phyloP scores from a whole-genome alignment of 2,888 invertebrate species.

The Malthinus flaveolus region DNA sequence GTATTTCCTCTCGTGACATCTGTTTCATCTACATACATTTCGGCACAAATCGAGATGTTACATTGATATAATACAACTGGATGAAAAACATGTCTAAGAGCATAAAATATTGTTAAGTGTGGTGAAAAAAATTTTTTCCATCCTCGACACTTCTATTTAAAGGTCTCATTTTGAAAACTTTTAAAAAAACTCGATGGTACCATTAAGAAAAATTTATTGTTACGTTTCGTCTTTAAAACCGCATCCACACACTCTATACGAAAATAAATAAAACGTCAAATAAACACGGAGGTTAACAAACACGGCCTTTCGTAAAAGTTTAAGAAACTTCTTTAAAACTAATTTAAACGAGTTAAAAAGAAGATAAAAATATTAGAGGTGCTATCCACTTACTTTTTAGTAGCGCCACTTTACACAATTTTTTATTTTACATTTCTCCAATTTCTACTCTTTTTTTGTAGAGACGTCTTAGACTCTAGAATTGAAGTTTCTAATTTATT shows the following conservation, averaged over 20 bases:
- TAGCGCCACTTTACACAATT: too few relatives aligned
- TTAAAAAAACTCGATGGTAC: not conserved
- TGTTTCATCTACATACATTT: too few relatives aligned
- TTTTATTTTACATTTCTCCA: too few relatives aligned
- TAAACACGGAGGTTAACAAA: conserved; percentile 18
- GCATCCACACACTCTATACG: conserved; percentile 9
- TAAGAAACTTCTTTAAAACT: conserved; percentile 19
- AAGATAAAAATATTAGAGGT: conserved; percentile 3
- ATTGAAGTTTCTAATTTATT: too few relatives aligned
- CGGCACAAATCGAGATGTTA: too few relatives aligned
- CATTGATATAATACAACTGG: too few relatives aligned
- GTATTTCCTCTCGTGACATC: too few relatives aligned
- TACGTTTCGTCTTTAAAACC: conserved; percentile 8
- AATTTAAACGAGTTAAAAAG: conserved; percentile 20
- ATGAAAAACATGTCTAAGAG: too few relatives aligned
- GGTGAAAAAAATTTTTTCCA: not conserved
- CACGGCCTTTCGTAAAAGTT: conserved; percentile 18
- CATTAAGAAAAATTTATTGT: conserved; percentile 15
- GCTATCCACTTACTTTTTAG: too few relatives aligned
- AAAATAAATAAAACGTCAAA: conserved; percentile 18
- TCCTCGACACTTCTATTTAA: conserved; percentile 2
- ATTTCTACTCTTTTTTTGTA: too few relatives aligned
- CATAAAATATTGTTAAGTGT: too few relatives aligned
- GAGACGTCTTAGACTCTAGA: too few relatives aligned
- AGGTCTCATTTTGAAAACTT: conserved; percentile 6